Conservation (phyloP, 2,888 invertebrate species). For the Leistus spinibarbis region DNA sequence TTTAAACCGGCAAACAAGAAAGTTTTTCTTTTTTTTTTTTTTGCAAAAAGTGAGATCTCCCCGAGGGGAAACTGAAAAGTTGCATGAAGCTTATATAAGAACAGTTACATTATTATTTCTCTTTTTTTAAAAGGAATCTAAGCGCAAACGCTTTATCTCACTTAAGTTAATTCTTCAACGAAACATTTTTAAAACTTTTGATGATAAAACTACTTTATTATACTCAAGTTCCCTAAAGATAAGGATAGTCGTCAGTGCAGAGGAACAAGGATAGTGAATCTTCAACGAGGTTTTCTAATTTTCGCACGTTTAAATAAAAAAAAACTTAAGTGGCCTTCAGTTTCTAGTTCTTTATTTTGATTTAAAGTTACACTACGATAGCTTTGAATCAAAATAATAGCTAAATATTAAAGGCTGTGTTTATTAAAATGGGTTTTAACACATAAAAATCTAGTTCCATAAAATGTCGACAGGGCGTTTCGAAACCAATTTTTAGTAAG, state of each 20-base stretch:
- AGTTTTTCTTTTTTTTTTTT: conserved; percentile 15
- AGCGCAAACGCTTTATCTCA: neutral
- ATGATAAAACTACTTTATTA: neutral
- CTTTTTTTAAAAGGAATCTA: neutral
- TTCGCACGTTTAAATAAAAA: neutral
- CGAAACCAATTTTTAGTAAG: no score
- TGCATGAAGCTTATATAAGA: conserved; percentile 22
- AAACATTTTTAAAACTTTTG: neutral
- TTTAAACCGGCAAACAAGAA: conserved; percentile 35
- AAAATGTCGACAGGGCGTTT: no score
- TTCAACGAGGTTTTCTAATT: neutral
- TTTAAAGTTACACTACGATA: no score
- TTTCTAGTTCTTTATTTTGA: no score
- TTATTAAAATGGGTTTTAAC: no score
- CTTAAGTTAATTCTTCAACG: neutral
- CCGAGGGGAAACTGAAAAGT: conserved; percentile 14
- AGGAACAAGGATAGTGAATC: neutral
- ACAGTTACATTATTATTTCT: conserved; percentile 22
- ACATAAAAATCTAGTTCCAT: no score
- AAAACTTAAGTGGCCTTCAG: no score
- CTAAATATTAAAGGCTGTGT: no score
- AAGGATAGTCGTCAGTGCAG: neutral
- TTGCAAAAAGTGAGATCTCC: conserved; percentile 34
- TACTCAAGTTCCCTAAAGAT: neutral
- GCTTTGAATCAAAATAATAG: no score